Conservation (phyloP, 2,888 invertebrate genomes). For the Leucophenga montana region DNA sequence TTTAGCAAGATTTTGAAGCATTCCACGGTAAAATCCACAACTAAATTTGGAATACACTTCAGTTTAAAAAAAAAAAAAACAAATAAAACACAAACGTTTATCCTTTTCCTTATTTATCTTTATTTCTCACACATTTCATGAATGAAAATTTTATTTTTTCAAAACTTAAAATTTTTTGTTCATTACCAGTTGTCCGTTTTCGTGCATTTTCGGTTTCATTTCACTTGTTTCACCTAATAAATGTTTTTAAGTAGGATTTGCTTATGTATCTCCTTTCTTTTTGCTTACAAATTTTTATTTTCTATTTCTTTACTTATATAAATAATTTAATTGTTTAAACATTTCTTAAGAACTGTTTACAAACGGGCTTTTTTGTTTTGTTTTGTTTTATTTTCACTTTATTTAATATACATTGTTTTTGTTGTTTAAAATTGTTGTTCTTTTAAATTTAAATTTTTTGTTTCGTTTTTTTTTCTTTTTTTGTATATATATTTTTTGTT, state of each 20-base stretch:
- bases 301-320: conserved; percentile 35
- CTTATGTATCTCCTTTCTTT: conserved; percentile 32
- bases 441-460: neutral
- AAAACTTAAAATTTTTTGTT: conserved; percentile 1
- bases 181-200: too few relatives aligned
- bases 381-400: neutral
- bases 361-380: neutral
- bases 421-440: neutral
- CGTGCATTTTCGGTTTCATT: conserved; percentile 8
- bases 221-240: conserved; percentile 29
- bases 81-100: conserved; percentile 32
- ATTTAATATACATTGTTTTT: neutral
- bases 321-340: conserved; percentile 24
- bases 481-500: neutral
- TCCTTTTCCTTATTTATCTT: conserved; percentile 47
- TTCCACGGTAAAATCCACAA: too few relatives aligned
- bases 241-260: conserved; percentile 32
- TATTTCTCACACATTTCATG: conserved; percentile 36
- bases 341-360: conserved; percentile 15
- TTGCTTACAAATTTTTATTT: conserved; percentile 35
- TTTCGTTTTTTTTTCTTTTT: neutral
- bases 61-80: conserved; percentile 25
- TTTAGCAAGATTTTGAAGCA: too few relatives aligned
- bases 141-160: conserved; percentile 42
- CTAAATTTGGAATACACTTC: too few relatives aligned